Conservation (phyloP, 2,888 invertebrate species). For the Yponomeuta cagnagella region DNA sequence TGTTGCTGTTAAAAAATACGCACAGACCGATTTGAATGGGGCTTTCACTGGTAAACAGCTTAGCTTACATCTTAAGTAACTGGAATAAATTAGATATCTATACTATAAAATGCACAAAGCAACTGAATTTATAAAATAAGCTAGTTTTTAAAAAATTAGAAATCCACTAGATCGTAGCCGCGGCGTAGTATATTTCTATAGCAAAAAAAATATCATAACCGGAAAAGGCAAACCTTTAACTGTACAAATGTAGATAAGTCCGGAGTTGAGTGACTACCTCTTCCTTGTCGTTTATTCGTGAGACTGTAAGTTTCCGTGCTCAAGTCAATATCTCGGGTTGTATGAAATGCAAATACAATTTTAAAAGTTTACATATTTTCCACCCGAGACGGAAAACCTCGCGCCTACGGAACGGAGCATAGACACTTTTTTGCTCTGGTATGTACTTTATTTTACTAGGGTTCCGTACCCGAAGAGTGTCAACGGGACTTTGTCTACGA, state of each 20-base stretch:
- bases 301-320: slow-evolving; percentile 10
- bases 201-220: background rate
- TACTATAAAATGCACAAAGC: too few relatives aligned
- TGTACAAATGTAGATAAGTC: background rate
- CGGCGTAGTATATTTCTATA: too few relatives aligned
- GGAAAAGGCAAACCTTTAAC: background rate
- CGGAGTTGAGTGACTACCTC: background rate
- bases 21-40: too few relatives aligned
- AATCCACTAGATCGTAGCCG: too few relatives aligned
- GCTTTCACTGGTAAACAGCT: too few relatives aligned
- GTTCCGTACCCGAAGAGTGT: too few relatives aligned
- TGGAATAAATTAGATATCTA: too few relatives aligned
- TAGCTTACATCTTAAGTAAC: too few relatives aligned
- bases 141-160: too few relatives aligned
- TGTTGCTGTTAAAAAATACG: too few relatives aligned
- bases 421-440: background rate
- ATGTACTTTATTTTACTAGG: background rate
- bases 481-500: too few relatives aligned
- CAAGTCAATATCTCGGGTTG: slow-evolving; percentile 53
- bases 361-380: slow-evolving; percentile 70
- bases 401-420: slow-evolving; percentile 44
- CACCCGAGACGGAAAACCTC: slow-evolving; percentile 48
- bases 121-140: too few relatives aligned
- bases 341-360: slow-evolving; percentile 74
- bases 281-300: background rate